Conservation (phyloP, 2,113 vertebrate genomes). For the Gallinago media region DNA sequence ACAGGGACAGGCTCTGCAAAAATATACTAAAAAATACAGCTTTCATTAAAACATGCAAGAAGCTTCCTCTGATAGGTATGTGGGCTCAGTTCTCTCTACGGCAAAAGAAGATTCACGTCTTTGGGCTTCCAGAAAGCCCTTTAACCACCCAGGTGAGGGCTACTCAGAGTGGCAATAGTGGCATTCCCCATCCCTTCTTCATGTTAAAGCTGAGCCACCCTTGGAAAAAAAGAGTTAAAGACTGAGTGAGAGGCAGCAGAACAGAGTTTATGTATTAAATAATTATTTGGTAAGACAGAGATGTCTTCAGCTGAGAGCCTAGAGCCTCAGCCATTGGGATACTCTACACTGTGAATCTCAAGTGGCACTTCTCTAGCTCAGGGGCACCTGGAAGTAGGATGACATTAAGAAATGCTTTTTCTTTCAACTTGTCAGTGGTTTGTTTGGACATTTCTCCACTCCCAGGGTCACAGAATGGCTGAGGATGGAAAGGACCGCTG, state of each 20-base stretch:
- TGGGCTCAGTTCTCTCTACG: neutral
- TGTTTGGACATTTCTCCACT: neutral
- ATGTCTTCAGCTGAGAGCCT: neutral
- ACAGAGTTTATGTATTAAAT: neutral
- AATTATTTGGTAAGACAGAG: neutral
- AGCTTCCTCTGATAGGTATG: neutral
- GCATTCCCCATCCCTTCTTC: neutral
- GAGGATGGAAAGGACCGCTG: neutral
- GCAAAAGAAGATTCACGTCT: neutral
- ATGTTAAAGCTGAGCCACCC: neutral
- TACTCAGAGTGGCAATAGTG: neutral
- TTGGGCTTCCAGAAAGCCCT: neutral
- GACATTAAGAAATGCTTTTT: too few species aligned
- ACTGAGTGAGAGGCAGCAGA: neutral
- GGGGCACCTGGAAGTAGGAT: neutral
- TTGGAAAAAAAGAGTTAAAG: neutral
- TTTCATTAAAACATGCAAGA: neutral
- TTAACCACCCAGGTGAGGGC: neutral
- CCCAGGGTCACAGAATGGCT: neutral
- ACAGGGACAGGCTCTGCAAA: neutral
- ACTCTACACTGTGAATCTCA: neutral
- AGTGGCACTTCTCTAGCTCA: neutral
- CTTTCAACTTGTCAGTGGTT: too few species aligned
- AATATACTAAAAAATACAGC: neutral
- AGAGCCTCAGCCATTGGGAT: neutral